These are phyloP conservation scores for Drosophila formosana DNA, from an alignment of 2,888 invertebrate species.

Conservation along the genomic window DNA sequence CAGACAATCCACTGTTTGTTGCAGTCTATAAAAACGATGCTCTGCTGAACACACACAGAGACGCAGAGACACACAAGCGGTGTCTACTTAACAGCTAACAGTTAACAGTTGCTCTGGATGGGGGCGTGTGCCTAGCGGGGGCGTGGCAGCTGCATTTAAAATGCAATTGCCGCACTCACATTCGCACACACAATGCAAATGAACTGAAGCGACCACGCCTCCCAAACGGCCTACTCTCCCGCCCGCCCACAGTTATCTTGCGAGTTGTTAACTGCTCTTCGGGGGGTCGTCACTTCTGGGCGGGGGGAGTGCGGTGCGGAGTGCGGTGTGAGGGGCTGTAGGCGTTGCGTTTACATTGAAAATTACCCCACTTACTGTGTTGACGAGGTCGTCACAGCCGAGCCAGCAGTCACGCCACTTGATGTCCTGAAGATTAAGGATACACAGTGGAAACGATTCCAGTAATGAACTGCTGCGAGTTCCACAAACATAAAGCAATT, in stretches of 20 bases:
- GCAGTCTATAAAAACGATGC: slow-evolving; percentile 71
- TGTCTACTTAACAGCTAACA: slow-evolving; percentile 48
- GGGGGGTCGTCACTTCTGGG: neutral
- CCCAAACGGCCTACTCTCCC: slow-evolving; percentile 58
- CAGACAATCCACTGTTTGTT: slow-evolving; percentile 40
- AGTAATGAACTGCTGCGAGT: too few species aligned
- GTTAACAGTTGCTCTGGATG: slow-evolving; percentile 28
- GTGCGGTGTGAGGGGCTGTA: slow-evolving; percentile 31
- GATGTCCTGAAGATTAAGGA: slow-evolving; percentile 36
- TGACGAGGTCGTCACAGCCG: slow-evolving; percentile 47
- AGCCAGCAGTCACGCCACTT: neutral
- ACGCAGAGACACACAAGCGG: slow-evolving; percentile 30
- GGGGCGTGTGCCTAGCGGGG: slow-evolving; percentile 8
- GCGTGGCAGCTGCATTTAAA: slow-evolving; percentile 73
- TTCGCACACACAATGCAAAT: slow-evolving; percentile 65
- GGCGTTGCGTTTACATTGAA: slow-evolving; percentile 80
- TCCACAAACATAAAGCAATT: too few species aligned
- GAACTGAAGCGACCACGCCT: slow-evolving; percentile 63
- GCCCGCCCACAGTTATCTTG: slow-evolving; percentile 40
- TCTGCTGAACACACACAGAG: slow-evolving; percentile 35
- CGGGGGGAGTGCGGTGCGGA: neutral
- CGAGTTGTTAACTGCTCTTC: slow-evolving; percentile 38
- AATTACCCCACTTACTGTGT: slow-evolving; percentile 79
- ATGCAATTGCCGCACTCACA: slow-evolving; percentile 67
- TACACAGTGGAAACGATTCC: slow-evolving; percentile 16